These are phyloP conservation scores for Catharus minimus DNA, from an alignment of 2,113 vertebrate species.

Conservation along the genomic window DNA sequence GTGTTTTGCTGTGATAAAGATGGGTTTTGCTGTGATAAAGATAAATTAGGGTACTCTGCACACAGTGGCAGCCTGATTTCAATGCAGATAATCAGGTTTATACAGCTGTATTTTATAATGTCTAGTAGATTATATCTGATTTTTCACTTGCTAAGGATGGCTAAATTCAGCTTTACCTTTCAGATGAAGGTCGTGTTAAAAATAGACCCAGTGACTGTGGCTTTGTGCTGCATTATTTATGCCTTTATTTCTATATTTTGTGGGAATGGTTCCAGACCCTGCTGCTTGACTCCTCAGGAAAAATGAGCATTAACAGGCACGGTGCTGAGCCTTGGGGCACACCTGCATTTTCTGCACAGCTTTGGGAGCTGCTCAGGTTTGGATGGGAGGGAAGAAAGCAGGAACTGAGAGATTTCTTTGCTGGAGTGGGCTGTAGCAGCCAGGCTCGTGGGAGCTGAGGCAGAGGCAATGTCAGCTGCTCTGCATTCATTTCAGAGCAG, in stretches of 20 bases:
- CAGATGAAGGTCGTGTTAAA: neutral
- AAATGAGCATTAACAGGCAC: rapidly evolving
- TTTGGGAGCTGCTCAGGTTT: neutral
- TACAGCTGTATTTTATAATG: neutral
- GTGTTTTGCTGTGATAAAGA: neutral
- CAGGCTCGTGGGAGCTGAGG: neutral
- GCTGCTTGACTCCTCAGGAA: neutral
- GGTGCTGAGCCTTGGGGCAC: neutral
- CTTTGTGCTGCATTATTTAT: conserved; percentile 17
- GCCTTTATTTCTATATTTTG: neutral
- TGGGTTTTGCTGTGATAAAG: neutral
- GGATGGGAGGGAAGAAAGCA: neutral
- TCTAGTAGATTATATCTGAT: neutral
- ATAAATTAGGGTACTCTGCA: neutral
- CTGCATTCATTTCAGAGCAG: neutral
- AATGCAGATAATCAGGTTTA: neutral
- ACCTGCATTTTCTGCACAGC: neutral
- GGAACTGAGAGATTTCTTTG: neutral
- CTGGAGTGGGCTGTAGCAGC: conserved; percentile 3
- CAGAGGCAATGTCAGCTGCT: neutral
- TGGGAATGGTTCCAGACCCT: neutral
- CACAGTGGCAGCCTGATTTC: neutral
- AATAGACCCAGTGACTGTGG: neutral
- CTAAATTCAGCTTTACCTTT: neutral
- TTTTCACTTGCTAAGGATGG: neutral